These are phyloP conservation scores for Chelonoidis abingdonii DNA, from an alignment of 2,113 vertebrate genomes.

Conservation along the genomic window DNA sequence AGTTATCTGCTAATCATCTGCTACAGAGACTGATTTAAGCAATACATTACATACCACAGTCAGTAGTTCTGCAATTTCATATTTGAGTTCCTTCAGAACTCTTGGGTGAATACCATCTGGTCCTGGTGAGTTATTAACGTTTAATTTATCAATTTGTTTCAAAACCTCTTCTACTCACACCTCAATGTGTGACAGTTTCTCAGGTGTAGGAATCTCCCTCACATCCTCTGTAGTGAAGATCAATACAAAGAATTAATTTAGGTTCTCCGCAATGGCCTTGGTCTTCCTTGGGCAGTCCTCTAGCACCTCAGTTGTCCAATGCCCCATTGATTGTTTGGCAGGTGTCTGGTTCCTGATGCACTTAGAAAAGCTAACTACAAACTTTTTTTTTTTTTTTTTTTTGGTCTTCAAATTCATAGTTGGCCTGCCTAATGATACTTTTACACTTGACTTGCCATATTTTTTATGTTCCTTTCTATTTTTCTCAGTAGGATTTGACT, in stretches of 20 bases:
- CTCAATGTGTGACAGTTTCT: background rate
- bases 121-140: too few relatives aligned
- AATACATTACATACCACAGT: background rate
- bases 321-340: background rate
- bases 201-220: background rate
- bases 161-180: background rate
- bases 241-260: background rate
- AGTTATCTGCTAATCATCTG: background rate
- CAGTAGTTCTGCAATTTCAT: background rate
- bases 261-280: background rate
- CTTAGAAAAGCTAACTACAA: background rate
- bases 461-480: too few relatives aligned
- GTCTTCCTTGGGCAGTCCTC: background rate
- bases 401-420: too few relatives aligned
- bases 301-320: background rate
- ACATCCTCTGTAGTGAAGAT: background rate
- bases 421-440: too few relatives aligned
- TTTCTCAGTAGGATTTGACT: too few relatives aligned
- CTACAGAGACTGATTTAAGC: background rate
- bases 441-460: too few relatives aligned
- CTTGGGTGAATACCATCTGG: background rate
- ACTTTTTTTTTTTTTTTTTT: too few relatives aligned
- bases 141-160: background rate
- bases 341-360: background rate
- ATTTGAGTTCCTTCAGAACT: background rate